Evolutionary conservation across 2,113 vertebrate species (phyloP), one percentile per base, ranked within the genome.

Genomic region (Malurus alboscapulatus): DNA sequence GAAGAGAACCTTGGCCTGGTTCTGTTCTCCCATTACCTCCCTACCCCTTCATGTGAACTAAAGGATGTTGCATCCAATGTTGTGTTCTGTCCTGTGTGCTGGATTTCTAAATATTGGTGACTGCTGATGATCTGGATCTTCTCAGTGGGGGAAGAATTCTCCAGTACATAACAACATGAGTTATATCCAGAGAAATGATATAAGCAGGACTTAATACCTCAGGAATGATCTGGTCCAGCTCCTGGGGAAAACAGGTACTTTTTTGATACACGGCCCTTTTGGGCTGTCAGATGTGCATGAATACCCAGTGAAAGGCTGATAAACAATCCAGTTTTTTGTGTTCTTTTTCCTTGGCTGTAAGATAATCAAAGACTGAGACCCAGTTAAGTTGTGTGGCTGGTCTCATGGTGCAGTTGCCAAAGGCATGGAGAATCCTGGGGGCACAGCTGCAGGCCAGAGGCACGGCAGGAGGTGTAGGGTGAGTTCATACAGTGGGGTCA

Each of bases 131-230:
- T 20, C 36, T 73, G 30, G 25, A 42, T 61, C 27, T 34, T 92
- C 15, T 77, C 22, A 36, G 15, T 12, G 10, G 10, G 15, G 9
- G 3, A 80, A 65, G 17, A 48, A 25, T 50, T 42, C 34, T 78
- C 16, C 25, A 65, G 8, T 34, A 40, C 13, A 12, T 30, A 0
- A 0, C 27, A 61, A 19, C 5, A 42, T 54, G 30, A 65, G 16
- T 42, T 80, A 80, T 12, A 44, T 7, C 9, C 36, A 68, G 58
- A 47, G 53, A 77, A 77, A 81, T 74, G 1, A 38, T 45, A 8
- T 45, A 55, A 79, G 19, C 29, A 51, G 13, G 17, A 67, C 42
- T 36, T 17, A 36, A 10, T 10, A 14, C 17, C 27, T 78, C 30
- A 50, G 38, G 30, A 77, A 27, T 34, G 18, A 22, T 88, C 40